phyloP scores from a whole-genome alignment of 2,113 vertebrate species.

The Neopipo cinnamomea region DNA sequence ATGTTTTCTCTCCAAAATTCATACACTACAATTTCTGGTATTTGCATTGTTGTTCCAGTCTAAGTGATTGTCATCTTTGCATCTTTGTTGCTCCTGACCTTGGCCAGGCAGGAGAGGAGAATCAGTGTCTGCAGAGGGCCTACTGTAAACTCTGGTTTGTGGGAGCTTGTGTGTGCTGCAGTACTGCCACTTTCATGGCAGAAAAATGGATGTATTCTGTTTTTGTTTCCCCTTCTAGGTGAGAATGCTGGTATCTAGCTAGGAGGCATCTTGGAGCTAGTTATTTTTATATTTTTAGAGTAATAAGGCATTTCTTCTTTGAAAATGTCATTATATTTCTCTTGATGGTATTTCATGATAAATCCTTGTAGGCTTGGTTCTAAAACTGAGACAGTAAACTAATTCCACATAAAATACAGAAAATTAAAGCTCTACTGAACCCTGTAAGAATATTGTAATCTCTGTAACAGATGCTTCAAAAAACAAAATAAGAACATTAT shows the following conservation, averaged over 20 bases:
- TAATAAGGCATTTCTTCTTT: background rate
- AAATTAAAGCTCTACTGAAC: background rate
- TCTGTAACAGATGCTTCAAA: background rate
- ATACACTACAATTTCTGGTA: background rate
- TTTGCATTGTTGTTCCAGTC: background rate
- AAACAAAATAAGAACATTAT: background rate
- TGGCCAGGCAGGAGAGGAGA: background rate
- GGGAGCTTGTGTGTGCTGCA: background rate
- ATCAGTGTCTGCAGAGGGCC: background rate
- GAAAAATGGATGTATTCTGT: background rate
- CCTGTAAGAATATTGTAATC: background rate
- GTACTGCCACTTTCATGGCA: background rate
- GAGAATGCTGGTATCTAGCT: background rate
- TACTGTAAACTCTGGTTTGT: background rate
- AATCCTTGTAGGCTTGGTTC: background rate
- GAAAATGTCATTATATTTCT: background rate
- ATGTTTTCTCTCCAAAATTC: background rate
- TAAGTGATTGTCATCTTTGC: background rate
- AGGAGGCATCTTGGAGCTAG: background rate
- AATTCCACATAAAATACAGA: background rate
- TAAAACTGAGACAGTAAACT: background rate
- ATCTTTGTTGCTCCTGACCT: background rate
- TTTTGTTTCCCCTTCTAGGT: background rate
- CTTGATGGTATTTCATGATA: background rate
- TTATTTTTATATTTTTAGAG: background rate